Base-by-base conservation (phyloP, 2,113 vertebrate species). In the Gavia stellata region DNA sequence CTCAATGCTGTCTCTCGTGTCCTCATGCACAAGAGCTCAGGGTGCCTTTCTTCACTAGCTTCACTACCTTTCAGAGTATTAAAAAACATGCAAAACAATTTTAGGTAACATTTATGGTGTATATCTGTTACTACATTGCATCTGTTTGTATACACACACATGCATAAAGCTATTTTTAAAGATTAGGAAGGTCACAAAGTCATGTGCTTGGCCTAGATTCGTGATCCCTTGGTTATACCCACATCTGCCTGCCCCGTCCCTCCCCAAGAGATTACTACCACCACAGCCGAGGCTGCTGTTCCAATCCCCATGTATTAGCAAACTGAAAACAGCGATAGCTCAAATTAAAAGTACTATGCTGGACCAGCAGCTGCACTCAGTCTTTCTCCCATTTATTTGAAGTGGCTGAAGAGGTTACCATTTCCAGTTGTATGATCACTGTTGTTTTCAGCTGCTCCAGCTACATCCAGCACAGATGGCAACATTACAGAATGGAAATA, bases 161-260 rank as follows among this genome's bases (percentile, higher is more conserved):
- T 25, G 17, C 70, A 88, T 81, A 85, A 88, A 94, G 87, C 87
- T 93, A 77, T 92, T 96, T 93, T 94, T 93, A 70, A 94, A 88
- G 90, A 96, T 95, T 96, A 93, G 56, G 71, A 92, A 90, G 93
- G 93, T 95, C 90, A 94, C 47, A 74, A 70, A 95, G 88, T 70
- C 92, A 23, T 58, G 67, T 49, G 85, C n/a, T 88, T 96, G 94
- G 82, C 95, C 94, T 96, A 96, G 94, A 96, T 96, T 92, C 14
- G 3, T 95, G 90, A 95, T 95, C 90, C 81, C 62, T 82, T 77
- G 74, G 81, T 94, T 96, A 58, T 88, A 82, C 58, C 70, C 11
- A 0, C 92, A 91, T 94, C 92, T 92, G 95, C 81, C 74, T 66
- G 78, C 81, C 66, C 71, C 62, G 53, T 90, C 87, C 75, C 66